Conservation (phyloP, 2,797 vertebrate species). For the Typhlichthys eigenmanni region DNA sequence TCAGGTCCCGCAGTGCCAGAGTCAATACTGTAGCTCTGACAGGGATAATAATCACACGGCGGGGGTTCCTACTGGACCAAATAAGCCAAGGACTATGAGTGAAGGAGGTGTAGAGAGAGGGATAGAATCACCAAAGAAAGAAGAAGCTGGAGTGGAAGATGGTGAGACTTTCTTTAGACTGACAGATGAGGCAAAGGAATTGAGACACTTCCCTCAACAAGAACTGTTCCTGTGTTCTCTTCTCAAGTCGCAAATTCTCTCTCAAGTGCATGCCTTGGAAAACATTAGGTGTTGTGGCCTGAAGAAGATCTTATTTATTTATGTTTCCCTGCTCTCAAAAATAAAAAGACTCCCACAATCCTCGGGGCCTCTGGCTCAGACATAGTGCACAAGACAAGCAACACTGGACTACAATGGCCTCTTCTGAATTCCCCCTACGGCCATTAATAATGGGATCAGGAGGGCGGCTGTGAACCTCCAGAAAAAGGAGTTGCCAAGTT, state of each 20-base stretch:
- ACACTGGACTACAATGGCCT: background rate
- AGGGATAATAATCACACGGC: conserved; percentile 51
- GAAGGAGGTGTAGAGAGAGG: conserved; percentile 4
- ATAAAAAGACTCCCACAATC: background rate
- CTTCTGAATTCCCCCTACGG: conserved; percentile 4
- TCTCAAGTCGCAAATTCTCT: background rate
- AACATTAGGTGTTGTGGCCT: background rate
- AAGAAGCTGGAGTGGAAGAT: background rate
- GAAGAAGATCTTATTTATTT: background rate
- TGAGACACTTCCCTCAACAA: background rate
- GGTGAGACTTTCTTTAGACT: background rate
- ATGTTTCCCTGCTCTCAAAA: background rate
- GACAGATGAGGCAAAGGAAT: conserved; percentile 1
- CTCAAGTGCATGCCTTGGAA: background rate
- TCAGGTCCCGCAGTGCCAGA: conserved; percentile 64
- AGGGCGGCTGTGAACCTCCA: background rate
- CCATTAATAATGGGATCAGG: conserved; percentile 8
- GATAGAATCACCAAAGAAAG: conserved; percentile 1
- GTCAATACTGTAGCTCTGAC: conserved; percentile 54
- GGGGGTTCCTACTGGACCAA: conserved; percentile 45
- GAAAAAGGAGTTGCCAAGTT: background rate
- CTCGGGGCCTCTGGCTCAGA: background rate
- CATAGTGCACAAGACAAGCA: background rate
- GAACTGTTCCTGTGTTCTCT: background rate
- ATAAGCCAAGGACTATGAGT: conserved; percentile 4